Percentiles rank a stretch among this genome's conserved stretches.
These are phyloP conservation scores for Rhagologus leucostigma DNA, from an alignment of 2,113 vertebrate genomes.

Conservation along the genomic window DNA sequence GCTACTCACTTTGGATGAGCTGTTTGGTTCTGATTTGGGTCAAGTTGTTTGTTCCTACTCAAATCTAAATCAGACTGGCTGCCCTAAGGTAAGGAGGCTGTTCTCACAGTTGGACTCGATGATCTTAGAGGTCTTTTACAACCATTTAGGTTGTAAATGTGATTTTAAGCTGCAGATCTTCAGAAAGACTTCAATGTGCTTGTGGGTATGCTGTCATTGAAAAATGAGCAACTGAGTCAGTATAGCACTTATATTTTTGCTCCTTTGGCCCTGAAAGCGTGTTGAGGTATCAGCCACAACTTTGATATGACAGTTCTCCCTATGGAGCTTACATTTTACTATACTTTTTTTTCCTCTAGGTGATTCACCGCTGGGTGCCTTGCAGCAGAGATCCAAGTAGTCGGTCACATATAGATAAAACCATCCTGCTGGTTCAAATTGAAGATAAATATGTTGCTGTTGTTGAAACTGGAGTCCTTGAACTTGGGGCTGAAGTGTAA, in stretches of 20 bases:
- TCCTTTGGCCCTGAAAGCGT: background rate
- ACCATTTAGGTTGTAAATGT: background rate
- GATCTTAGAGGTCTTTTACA: background rate
- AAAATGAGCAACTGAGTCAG: background rate
- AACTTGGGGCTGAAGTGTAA: slow-evolving; percentile 98
- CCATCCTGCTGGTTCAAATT: slow-evolving; percentile 98
- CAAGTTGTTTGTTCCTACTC: background rate
- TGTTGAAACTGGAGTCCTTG: slow-evolving; percentile 94
- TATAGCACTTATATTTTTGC: background rate
- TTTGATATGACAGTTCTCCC: background rate
- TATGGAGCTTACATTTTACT: background rate
- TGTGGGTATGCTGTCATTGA: background rate
- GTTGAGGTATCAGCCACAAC: background rate
- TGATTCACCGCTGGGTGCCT: slow-evolving; percentile 99
- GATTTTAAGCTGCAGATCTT: background rate
- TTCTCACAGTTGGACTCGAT: background rate
- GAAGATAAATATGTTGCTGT: slow-evolving; percentile 97
- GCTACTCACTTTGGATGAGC: background rate
- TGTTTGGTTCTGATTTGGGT: background rate
- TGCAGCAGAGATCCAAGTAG: slow-evolving; percentile 95
- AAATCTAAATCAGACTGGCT: background rate
- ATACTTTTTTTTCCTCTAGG: slow-evolving; percentile 67
- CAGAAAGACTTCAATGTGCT: background rate
- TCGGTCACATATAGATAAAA: slow-evolving; percentile 97
- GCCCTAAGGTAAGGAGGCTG: background rate